Conservation (phyloP, 1,140 invertebrate species). For the Achatina immaculata region DNA sequence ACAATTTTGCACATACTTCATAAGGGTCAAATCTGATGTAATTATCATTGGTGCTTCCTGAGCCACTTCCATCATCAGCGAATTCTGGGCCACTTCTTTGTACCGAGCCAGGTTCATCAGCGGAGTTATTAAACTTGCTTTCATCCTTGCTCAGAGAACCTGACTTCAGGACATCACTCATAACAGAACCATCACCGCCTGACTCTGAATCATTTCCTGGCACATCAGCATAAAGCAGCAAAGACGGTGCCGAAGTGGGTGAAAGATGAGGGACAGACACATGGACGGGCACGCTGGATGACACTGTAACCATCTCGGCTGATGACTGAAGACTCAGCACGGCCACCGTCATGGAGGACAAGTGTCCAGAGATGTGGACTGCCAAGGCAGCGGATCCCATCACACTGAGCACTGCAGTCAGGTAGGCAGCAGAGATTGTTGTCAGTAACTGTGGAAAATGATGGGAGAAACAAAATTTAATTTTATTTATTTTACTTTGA, state of each 20-base stretch:
- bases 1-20: not conserved
- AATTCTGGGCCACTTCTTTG: not conserved
- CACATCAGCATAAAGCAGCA: not conserved
- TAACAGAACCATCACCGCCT: not conserved
- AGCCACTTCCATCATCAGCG: not conserved
- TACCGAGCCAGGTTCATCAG: not conserved
- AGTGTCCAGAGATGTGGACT: constrained; percentile 41
- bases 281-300: not conserved
- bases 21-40: not conserved
- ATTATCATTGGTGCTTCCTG: not conserved
- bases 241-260: not conserved
- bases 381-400: constrained; percentile 70
- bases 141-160: not conserved
- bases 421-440: constrained; percentile 80
- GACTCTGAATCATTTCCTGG: not conserved
- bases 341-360: constrained; percentile 41
- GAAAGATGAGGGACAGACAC: not conserved
- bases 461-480: constrained; percentile 9
- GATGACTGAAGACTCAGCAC: constrained; percentile 18
- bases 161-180: not conserved
- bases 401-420: constrained; percentile 80
- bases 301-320: not conserved
- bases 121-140: not conserved
- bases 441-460: constrained; percentile 74
- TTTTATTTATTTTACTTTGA: too few relatives aligned